Base-by-base conservation (phyloP, 2,113 vertebrate genomes). In the Corythoichthys intestinalis region DNA sequence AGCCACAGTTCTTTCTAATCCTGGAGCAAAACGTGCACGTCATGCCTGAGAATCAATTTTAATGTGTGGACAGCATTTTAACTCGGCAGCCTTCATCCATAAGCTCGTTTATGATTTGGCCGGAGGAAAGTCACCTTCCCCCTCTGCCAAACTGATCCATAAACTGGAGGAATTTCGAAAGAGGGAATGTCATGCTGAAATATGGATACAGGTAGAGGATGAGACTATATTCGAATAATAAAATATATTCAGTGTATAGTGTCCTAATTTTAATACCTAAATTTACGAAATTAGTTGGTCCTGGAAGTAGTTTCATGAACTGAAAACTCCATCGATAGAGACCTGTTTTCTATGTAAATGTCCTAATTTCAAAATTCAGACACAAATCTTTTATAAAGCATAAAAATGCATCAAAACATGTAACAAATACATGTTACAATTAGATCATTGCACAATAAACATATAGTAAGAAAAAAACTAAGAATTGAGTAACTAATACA, bases 81-180 rank as follows among this genome's bases (percentile, higher is more conserved):
- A 46, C 20, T 28, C 20, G 20, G 49, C 69, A 15, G 15, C 12
- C 14, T 59, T 7, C 67, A 60, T 75, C n/a, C 72, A 54, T n/a
- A 38, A 59, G 73, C 70, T 68, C 17, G 67, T 1, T 3, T 28
- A 79, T 73, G 71, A 79, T 78, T 76, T 34, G 14, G 20, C 14
- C 8, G 0, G 20, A 83, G 59, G 69, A 86, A 87, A 80, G 86
- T 85, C 84, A 89, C 83, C 77, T 86, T 78, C 48, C 54, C 69
- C 44, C 66, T 28, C 71, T 41, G 46, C 61, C 41, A 44, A 44
- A 86, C 71, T 76, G 75, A 87, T 84, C 73, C 65, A 78, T 81
- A 81, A 86, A 82, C 66, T 64, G 49, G 39, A 72, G 37, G 80
- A 67, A 65, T 44, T 44, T 44, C 9, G 71, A 63, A 58, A 65